Base-by-base conservation (phyloP, 2,888 invertebrate species). In the Leptopilina myrica region DNA sequence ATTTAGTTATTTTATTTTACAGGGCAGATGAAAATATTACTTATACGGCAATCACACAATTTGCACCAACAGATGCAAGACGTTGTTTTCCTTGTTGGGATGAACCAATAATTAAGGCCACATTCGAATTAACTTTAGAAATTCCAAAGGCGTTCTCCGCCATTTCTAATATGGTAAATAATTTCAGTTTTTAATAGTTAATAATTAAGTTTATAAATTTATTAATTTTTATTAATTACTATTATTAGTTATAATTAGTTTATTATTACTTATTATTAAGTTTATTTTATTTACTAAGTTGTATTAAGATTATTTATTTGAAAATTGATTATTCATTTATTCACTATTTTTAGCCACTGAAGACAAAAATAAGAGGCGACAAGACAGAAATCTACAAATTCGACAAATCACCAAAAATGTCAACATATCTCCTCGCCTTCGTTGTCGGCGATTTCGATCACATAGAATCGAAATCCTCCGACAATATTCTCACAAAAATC, bases 51-150 rank as follows among this genome's bases (percentile, higher is more conserved):
- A 97, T 97, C 80, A 98, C 98, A 77, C 98, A 98, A 92, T 98
- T 98, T 91, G 97, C 97, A 91, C 94, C 97, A 0, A 97, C 96
- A 2, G 96, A 97, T 93, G 99, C 99, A 6, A 94, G 99, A 78
- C 94, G 97, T 85, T 97, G 98, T 90, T 99, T 99, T 89, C 99
- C 99, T 4, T 99, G 98, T 92, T 99, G 98, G 98, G 99, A 99
- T 92, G 99, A 99, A 92, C 99, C 99, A 9, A 97, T 97, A 14
- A 95, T 97, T 82, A 99, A 99, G 92, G 97, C 99, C 1, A 98
- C 97, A 1, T 99, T 99, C 92, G 96, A 98, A 90, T 96, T 99
- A 82, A 95, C 95, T 0, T 92, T 99, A n/a, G 93, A 95, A 80
- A 97, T 98, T 77, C 97, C 97, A 40, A 93, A 95, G 80, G 95